Evolutionary conservation across 2,888 invertebrate genomes (phyloP), one percentile per base, ranked within the genome.

Genomic region (Drosophila mimetica): DNA sequence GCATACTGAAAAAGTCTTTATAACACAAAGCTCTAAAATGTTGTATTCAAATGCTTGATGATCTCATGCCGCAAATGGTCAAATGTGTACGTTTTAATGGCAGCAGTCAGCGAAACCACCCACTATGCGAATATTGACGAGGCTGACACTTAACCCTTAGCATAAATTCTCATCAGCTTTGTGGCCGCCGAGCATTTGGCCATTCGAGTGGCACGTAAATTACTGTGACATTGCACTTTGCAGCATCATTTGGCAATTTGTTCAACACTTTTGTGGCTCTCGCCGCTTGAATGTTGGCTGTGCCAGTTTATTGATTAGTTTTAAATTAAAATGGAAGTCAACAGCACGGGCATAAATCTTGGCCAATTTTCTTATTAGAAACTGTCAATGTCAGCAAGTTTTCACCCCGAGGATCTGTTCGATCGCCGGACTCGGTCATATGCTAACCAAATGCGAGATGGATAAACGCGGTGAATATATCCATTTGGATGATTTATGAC

Each of bases 201-300:
- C 64, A 50, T 59, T 50, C 44, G 36, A 58, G 72, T 74, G 69
- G 65, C 76, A 76, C 71, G 83, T 80, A 88, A 85, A 80, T 88
- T 88, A 85, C 80, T 86, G 86, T 86, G 85, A 86, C 85, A 88
- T 88, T 88, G 86, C 86, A 88, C 84, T 81, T 86, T 79, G 79
- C 69, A 64, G 51, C 83, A 77, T 80, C 81, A 76, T 79, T 82
- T 85, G 74, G 83, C 86, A 74, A 85, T 85, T 87, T 80, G 83
- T 85, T 85, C 67, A 66, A 48, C 73, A 60, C 63, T 60, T 71
- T 73, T 63, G 67, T 65, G 44, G 72, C 60, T 65, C 71, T 52
- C 70, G 48, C 46, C 18, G 16, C n/a, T 22, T 44, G 8, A n/a
- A n/a, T n/a, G 34, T 9, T 6, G 9, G 36, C 57, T 67, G 58